These are phyloP conservation scores for Epistrophella euchroma DNA, from an alignment of 2,888 invertebrate genomes.

Conservation along the genomic window DNA sequence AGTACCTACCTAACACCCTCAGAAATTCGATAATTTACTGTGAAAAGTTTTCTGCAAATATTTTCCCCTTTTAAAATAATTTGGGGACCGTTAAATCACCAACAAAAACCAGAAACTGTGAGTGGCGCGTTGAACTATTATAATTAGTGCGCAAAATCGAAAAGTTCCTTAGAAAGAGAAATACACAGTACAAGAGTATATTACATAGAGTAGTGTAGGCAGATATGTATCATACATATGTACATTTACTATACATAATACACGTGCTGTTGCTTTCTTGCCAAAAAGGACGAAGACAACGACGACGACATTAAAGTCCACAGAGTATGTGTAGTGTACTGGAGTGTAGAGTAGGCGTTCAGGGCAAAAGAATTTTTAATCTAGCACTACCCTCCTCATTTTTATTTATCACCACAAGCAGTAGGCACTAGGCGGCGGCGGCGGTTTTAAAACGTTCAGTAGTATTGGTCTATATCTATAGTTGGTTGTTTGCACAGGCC, in stretches of 20 bases:
- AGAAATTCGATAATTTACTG: conserved; percentile 13
- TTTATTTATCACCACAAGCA: background rate
- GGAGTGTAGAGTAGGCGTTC: conserved; percentile 48
- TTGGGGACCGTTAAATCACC: conserved; percentile 18
- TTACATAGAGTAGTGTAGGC: conserved; percentile 26
- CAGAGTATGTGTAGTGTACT: conserved; percentile 29
- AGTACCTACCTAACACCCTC: background rate
- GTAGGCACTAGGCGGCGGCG: conserved; percentile 9
- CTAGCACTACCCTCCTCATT: conserved; percentile 21
- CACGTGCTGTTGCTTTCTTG: conserved; percentile 72
- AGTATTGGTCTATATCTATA: conserved; percentile 53
- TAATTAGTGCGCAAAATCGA: conserved; percentile 64
- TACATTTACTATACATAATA: conserved; percentile 60
- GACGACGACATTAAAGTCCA: conserved; percentile 31
- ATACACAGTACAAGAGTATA: conserved; percentile 32
- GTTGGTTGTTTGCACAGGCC: conserved; percentile 52
- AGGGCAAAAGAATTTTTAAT: conserved; percentile 39
- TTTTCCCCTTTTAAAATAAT: conserved; percentile 5
- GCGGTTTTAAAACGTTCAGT: conserved; percentile 22
- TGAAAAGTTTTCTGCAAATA: conserved; percentile 12
- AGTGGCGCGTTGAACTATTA: conserved; percentile 38
- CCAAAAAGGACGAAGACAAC: conserved; percentile 60
- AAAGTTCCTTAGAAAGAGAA: conserved; percentile 47
- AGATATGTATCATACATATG: background rate
- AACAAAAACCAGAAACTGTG: conserved; percentile 8